A percentile compares a stretch with the other conserved stretches of the same genome.
Evolutionary conservation across 1,140 invertebrate species (phyloP).

Genomic region (Pantala flavescens): DNA sequence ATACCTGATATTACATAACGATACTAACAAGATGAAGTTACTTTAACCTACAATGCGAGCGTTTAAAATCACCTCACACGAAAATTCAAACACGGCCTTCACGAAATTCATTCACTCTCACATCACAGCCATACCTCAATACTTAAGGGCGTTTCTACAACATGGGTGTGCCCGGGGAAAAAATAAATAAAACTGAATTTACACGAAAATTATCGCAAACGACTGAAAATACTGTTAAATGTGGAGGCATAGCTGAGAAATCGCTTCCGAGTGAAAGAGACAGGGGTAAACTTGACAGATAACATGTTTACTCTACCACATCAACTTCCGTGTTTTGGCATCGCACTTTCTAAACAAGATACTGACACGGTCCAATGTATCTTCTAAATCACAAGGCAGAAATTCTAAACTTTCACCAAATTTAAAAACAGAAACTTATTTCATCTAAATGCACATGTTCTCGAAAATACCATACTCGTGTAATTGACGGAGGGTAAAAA

Average conservation of each 20-base stretch:
- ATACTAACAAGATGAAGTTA: no score
- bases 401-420: no score
- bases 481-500: not conserved
- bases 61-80: no score
- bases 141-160: not conserved
- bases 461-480: no score
- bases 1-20: no score
- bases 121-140: no score
- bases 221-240: not conserved
- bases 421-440: no score
- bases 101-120: no score
- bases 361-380: not conserved
- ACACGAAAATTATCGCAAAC: not conserved
- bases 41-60: no score
- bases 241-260: not conserved
- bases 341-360: conserved; percentile 2
- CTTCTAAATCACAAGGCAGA: no score
- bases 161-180: conserved; percentile 5
- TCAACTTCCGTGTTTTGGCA: conserved; percentile 8
- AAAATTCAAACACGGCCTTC: no score
- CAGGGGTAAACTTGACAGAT: not conserved
- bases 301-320: not conserved
- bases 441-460: no score
- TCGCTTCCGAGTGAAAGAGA: not conserved
- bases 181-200: not conserved